Evolutionary conservation across 2,113 vertebrate genomes (phyloP).

Genomic region (Verasper variegatus): DNA sequence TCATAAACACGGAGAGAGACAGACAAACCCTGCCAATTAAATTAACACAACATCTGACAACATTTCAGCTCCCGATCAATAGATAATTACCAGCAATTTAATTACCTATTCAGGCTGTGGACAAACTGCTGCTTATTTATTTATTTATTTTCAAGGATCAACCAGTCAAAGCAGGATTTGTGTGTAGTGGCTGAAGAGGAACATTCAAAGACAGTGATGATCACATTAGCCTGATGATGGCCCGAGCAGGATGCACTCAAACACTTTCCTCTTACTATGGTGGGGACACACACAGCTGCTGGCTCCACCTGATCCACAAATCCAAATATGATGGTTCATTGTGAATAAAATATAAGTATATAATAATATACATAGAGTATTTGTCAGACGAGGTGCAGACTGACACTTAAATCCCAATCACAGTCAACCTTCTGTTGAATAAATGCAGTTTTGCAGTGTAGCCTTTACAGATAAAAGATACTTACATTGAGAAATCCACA

Average conservation of each 20-base stretch:
- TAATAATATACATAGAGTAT: too few species aligned
- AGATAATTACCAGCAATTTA: conserved; percentile 64
- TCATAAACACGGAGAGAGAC: conserved; percentile 14
- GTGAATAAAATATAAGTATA: too few species aligned
- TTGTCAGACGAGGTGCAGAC: too few species aligned
- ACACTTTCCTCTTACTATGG: too few species aligned
- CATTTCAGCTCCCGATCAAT: conserved; percentile 62
- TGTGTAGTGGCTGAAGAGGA: conserved; percentile 32
- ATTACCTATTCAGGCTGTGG: conserved; percentile 48
- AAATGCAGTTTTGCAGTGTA: too few species aligned
- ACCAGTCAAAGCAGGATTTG: conserved; percentile 21
- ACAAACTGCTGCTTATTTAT: conserved; percentile 20
- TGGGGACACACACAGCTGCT: too few species aligned
- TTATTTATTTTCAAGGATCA: conserved; percentile 5
- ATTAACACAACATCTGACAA: conserved; percentile 39
- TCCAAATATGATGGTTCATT: too few species aligned
- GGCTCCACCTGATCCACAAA: too few species aligned
- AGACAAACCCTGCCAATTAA: conserved; percentile 33
- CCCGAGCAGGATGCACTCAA: background rate
- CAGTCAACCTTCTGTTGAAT: too few species aligned
- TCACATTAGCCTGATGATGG: conserved; percentile 9
- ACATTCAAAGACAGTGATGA: conserved; percentile 53
- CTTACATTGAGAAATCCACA: too few species aligned
- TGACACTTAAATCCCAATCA: too few species aligned
- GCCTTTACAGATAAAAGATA: too few species aligned